Base-by-base conservation (phyloP, 2,888 invertebrate genomes). In the Syrista parreyssii region DNA sequence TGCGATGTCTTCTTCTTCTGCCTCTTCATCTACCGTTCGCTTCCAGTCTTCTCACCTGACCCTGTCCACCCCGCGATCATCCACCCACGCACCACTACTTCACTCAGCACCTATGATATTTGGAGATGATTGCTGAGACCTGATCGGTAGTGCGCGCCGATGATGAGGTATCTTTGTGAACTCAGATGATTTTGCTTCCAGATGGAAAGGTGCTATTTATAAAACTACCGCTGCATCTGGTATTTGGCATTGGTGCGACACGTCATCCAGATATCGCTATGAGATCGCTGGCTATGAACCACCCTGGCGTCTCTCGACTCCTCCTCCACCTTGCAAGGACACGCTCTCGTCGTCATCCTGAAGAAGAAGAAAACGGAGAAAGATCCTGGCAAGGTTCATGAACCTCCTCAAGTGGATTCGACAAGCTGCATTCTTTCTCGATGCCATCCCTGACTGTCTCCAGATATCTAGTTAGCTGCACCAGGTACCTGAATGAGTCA, bases 301-400 rank as follows among this genome's bases (percentile, higher is more conserved):
- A 75, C 82, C 80, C 74, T 79, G 77, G 79, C 77, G 76, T 81
- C 79, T 75, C 77, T 77, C 79, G 79, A 74, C 76, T 76, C 82
- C 83, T 86, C 85, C 84, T 86, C 85, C 84, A 87, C 85, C 87
- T 88, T 86, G 88, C 88, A 89, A 89, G 89, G 88, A 88, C 89
- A 88, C 86, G 79, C 80, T 80, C 69, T 79, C 79, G 83, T 81
- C 83, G 83, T 82, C 84, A 81, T 81, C 75, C 79, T 80, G 79
- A 79, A 79, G 81, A 73, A 72, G 69, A 74, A 76, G 55, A 75
- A 72, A 69, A 69, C 75, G 72, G 77, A 78, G 77, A 82, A 79
- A 85, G 83, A 82, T 82, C 81, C 81, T 79, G 33, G 79, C 79
- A 78, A 84, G 83, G 82, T 83, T 82, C 82, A 81, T 81, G 83